These are phyloP conservation scores for Eledone cirrhosa DNA, from an alignment of 2,888 invertebrate species.

Conservation along the genomic window DNA sequence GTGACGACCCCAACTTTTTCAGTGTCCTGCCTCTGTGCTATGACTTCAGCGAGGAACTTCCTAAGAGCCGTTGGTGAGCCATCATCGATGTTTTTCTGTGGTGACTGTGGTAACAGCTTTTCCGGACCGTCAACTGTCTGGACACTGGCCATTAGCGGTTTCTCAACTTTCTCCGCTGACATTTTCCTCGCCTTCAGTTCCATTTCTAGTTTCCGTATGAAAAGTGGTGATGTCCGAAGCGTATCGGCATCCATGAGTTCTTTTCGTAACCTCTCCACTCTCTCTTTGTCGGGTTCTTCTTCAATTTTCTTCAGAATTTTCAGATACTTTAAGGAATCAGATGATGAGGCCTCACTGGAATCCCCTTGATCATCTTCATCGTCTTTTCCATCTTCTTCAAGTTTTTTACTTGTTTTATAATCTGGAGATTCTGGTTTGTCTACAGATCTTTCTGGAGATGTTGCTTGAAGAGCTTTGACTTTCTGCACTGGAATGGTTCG, in stretches of 20 bases:
- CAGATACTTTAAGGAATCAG: not conserved
- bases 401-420: not conserved
- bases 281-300: not conserved
- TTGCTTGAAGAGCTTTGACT: not conserved
- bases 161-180: not conserved
- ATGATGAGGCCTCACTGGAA: not conserved
- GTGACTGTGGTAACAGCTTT: too few relatives aligned
- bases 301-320: conserved; percentile 11
- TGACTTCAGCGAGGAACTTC: not conserved
- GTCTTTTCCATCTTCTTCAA: not conserved
- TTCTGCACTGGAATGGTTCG: not conserved
- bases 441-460: not conserved
- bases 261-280: not conserved
- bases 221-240: not conserved
- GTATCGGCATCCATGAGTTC: not conserved
- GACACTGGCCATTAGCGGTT: not conserved
- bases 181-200: not conserved
- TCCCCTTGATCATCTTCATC: too few relatives aligned
- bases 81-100: not conserved
- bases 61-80: not conserved
- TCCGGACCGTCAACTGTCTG: too few relatives aligned
- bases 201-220: not conserved
- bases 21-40: not conserved
- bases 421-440: not conserved
- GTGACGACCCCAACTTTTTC: not conserved